Percentiles rank a stretch among this genome's conserved stretches.
Evolutionary conservation across 2,888 invertebrate species (phyloP).

Genomic region (Nephrotoma flavescens): DNA sequence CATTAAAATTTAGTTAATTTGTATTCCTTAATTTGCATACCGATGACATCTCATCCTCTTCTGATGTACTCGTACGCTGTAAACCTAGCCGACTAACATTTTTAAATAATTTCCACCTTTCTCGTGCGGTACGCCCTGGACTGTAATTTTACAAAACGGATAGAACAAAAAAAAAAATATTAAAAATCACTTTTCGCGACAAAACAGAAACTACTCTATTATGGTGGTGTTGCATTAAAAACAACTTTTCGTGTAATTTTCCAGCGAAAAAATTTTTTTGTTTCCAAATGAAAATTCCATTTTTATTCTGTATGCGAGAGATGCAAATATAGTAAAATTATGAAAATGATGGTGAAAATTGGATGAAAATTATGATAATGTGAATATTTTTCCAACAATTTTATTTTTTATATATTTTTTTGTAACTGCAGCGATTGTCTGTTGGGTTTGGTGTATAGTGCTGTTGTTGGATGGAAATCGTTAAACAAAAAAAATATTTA

Average conservation of each 20-base stretch:
- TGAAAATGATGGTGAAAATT: background rate
- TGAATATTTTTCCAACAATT: background rate
- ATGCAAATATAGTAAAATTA: background rate
- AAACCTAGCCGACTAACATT: constrained; percentile 29
- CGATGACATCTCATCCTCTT: constrained; percentile 17
- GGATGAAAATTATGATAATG: background rate
- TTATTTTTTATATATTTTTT: background rate
- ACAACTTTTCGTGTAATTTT: background rate
- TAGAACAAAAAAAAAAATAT: background rate
- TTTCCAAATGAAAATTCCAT: background rate
- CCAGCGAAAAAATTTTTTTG: background rate
- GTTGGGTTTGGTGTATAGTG: background rate
- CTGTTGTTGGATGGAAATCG: no score
- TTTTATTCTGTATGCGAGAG: background rate
- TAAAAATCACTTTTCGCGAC: background rate
- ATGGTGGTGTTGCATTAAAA: background rate
- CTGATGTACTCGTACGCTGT: constrained; percentile 16
- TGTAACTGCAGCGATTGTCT: background rate
- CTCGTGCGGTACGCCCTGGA: constrained; percentile 32
- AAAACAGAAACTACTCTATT: background rate
- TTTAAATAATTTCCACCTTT: constrained; percentile 34
- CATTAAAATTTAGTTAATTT: no score
- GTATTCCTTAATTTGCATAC: background rate
- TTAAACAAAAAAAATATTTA: background rate
- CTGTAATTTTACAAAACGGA: constrained; percentile 7